Conservation (phyloP, 1,140 invertebrate species). For the Saccostrea cuccullata region DNA sequence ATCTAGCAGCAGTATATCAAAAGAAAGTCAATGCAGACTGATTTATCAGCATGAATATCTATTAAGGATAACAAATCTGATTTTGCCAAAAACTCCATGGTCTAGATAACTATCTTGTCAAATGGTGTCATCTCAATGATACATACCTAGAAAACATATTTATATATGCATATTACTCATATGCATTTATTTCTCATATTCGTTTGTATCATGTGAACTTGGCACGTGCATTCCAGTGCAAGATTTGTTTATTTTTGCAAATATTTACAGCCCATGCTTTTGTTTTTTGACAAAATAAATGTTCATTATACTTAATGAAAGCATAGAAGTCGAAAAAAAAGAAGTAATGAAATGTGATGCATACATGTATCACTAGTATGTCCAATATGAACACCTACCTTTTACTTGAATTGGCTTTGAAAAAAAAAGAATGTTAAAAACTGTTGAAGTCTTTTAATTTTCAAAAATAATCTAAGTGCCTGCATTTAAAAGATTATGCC, state of each 20-base stretch:
- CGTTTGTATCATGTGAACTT: neutral
- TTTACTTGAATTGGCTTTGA: neutral
- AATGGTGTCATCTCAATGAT: neutral
- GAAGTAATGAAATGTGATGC: too few relatives aligned
- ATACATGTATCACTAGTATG: too few relatives aligned
- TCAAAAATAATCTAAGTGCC: neutral
- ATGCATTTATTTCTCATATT: neutral
- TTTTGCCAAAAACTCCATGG: neutral
- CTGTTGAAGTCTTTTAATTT: neutral
- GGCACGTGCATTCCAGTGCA: too few relatives aligned
- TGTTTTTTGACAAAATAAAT: too few relatives aligned
- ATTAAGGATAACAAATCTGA: neutral
- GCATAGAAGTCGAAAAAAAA: too few relatives aligned
- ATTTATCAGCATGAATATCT: neutral
- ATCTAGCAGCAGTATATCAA: neutral
- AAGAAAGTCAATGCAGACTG: neutral
- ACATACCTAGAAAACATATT: neutral
- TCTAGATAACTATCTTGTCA: slow-evolving; percentile 18
- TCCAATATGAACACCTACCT: too few relatives aligned
- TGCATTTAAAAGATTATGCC: neutral
- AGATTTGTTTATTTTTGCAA: too few relatives aligned
- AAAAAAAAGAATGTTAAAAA: neutral
- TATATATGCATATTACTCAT: neutral
- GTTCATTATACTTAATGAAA: too few relatives aligned
- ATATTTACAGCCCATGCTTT: too few relatives aligned